These are phyloP conservation scores for Scarus forsteni DNA, from an alignment of 2,797 vertebrate species.

Conservation along the genomic window DNA sequence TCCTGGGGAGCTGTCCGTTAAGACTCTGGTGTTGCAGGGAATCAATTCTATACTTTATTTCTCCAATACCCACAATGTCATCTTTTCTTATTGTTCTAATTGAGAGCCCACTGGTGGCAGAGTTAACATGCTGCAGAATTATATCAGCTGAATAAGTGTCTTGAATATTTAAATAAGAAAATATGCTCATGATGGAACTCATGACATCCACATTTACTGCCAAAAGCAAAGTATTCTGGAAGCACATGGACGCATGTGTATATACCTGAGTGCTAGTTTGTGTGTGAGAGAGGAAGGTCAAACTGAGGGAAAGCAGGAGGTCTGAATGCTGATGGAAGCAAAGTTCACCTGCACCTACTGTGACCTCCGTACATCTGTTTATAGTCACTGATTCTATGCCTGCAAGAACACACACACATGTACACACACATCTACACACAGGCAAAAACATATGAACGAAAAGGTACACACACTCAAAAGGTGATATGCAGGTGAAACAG, in stretches of 20 bases:
- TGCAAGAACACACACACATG: neutral
- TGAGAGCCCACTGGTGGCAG: too few relatives aligned
- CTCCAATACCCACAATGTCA: too few relatives aligned
- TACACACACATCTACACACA: neutral
- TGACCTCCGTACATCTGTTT: constrained; percentile 72
- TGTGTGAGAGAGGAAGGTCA: constrained; percentile 14
- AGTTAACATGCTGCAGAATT: too few relatives aligned
- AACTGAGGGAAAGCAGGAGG: constrained; percentile 31
- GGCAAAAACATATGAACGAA: neutral
- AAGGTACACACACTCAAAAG: neutral
- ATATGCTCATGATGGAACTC: too few relatives aligned
- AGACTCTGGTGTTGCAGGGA: too few relatives aligned
- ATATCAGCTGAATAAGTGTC: too few relatives aligned
- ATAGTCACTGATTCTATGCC: constrained; percentile 61
- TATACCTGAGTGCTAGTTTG: neutral
- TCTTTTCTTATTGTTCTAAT: too few relatives aligned
- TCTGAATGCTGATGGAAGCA: constrained; percentile 49
- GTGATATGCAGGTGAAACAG: neutral
- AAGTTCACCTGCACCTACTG: constrained; percentile 58
- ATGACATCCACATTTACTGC: too few relatives aligned
- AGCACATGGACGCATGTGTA: neutral
- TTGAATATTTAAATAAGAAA: too few relatives aligned
- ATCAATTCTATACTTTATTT: too few relatives aligned
- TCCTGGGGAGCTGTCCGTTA: too few relatives aligned
- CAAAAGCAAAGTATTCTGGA: neutral